Base-by-base conservation (phyloP, 1,140 invertebrate genomes). In the Penaeus japonicus region DNA sequence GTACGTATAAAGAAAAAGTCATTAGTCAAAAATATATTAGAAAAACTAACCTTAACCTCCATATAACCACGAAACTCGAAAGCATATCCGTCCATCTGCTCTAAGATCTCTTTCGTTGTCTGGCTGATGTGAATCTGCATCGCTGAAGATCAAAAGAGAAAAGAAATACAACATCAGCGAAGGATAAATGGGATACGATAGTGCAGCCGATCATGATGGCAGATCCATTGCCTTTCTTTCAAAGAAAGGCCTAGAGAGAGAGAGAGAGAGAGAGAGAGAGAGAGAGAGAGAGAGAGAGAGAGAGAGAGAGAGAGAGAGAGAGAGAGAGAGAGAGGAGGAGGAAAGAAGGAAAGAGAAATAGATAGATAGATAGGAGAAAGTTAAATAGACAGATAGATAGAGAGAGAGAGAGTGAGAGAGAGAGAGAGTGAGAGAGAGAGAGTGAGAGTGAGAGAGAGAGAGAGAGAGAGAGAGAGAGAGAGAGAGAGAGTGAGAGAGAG, bases 71-170 rank as follows among this genome's bases (percentile, higher is more conserved):
- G 90, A 55, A 92, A 91, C 70, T 93, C 91, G 1, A 92, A 91
- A 7, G 91, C 82, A 89, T 93, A 94, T 2, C 93, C 93, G 30
- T 93, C 93, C 7, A 94, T 79, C 62, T 91, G 91, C 55, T 94
- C 93, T 32, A 94, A 85, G 17, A 93, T 84, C 10, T 90, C 91
- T 91, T 93, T 94, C 17, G 93, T 93, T 32, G 92, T 90, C 27
- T 92, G 91, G 75, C 93, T 93, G 32, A 93, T 92, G 91, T 94
- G 94, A 35, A 94, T 93, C 90, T 93, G 93, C 83, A 94, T 91
- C 7, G 94, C 94, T 94, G 89, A 1, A 20, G 32, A 39, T 39
- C 35, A 2, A 39, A 39, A 39, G 35, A 7, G 35, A 39, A 7
- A 39, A 2, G 35, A 39, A 4, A 7, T 7, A n/a, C n/a, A n/a